Conservation (phyloP, 2,888 invertebrate genomes). For the Germaria angustata region DNA sequence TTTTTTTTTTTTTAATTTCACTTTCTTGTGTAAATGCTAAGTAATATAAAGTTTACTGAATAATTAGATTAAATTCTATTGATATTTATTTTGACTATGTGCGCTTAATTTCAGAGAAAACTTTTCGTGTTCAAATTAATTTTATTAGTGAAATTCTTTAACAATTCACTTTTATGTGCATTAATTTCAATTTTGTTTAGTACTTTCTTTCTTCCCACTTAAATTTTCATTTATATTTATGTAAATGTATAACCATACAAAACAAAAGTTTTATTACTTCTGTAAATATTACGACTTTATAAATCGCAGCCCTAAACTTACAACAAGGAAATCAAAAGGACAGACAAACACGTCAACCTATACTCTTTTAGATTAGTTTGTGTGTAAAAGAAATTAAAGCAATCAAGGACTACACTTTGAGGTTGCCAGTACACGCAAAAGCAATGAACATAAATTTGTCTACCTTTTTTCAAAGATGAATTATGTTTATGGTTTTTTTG, state of each 20-base stretch:
- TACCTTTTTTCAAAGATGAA: conserved; percentile 3
- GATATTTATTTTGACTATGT: conserved; percentile 1
- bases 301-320: conserved; percentile 18
- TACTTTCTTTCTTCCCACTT: not conserved
- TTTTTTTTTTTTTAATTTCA: not conserved
- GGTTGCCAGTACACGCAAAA: conserved; percentile 45
- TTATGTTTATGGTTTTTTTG: no score
- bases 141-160: not conserved
- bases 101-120: not conserved
- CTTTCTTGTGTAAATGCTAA: not conserved
- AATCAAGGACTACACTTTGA: conserved; percentile 37
- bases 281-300: conserved; percentile 26
- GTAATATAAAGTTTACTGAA: conserved; percentile 6
- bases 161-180: not conserved
- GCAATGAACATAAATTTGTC: conserved; percentile 56
- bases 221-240: no score
- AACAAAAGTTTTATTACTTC: conserved; percentile 50
- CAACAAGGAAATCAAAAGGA: not conserved
- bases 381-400: conserved; percentile 18
- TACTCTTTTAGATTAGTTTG: not conserved
- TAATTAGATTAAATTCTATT: conserved; percentile 24
- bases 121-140: not conserved
- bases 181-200: conserved; percentile 1
- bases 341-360: not conserved
- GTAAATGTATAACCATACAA: conserved; percentile 14